Evolutionary conservation across 2,888 invertebrate species (phyloP).

Genomic region (Luperina testacea): DNA sequence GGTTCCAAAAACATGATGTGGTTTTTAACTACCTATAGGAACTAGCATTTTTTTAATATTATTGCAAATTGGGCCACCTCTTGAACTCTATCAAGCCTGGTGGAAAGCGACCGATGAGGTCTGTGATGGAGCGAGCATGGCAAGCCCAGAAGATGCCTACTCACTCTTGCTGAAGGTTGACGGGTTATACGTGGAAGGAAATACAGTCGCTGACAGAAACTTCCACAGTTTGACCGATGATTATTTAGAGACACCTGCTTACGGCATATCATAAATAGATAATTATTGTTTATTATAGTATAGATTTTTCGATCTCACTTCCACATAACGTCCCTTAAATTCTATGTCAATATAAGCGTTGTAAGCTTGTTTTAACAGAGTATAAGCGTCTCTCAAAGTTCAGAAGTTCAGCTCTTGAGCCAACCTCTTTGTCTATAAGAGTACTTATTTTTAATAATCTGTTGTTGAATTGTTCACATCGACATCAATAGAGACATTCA

Average conservation of each 20-base stretch:
- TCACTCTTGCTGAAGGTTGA: too few species aligned
- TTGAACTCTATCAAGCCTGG: neutral
- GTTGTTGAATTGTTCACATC: conserved; percentile 7
- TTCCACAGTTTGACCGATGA: neutral
- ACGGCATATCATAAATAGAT: neutral
- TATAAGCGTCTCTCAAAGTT: neutral
- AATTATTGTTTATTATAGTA: neutral
- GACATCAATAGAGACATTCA: conserved; percentile 7
- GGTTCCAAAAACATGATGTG: too few species aligned
- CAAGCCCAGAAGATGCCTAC: too few species aligned
- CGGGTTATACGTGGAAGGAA: neutral
- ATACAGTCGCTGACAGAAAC: neutral
- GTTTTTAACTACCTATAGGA: neutral
- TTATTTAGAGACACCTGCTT: neutral
- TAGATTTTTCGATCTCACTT: neutral
- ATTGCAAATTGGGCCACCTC: neutral
- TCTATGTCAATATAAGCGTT: neutral
- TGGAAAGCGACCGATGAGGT: neutral
- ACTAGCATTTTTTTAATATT: neutral
- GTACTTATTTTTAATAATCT: conserved; percentile 16
- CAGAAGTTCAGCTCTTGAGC: neutral
- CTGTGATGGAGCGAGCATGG: too few species aligned
- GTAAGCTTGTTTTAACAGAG: neutral
- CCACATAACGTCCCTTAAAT: neutral
- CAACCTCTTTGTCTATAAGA: neutral